A percentile compares a stretch with the other conserved stretches of the same genome.
Conservation (phyloP, 2,113 vertebrate species). For the Etheostoma spectabile region DNA sequence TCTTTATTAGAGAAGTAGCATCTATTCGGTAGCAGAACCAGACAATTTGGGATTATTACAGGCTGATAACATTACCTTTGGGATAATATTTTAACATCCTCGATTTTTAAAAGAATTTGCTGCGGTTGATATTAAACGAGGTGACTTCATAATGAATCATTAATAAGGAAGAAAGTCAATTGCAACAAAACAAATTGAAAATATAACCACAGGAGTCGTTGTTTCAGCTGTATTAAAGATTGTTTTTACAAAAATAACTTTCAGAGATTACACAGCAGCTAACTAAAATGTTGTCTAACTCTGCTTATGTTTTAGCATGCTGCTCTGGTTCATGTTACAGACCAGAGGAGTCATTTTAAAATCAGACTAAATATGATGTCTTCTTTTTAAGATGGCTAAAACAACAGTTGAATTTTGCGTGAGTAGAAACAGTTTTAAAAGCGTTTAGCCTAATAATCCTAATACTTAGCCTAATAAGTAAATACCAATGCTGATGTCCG, state of each 20-base stretch:
- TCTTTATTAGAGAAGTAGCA: background rate
- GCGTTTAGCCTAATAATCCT: no score
- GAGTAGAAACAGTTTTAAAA: no score
- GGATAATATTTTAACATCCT: background rate
- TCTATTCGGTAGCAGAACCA: background rate
- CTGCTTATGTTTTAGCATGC: no score
- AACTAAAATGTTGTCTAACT: fast-evolving
- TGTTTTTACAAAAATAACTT: background rate
- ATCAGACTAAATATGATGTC: no score
- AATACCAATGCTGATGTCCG: no score
- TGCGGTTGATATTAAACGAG: background rate
- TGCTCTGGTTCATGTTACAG: background rate
- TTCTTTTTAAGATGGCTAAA: no score
- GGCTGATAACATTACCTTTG: background rate
- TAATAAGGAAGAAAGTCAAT: no score
- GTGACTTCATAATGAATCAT: background rate
- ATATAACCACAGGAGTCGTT: background rate
- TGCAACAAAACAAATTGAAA: no score
- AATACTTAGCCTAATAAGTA: no score
- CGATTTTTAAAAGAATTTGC: background rate
- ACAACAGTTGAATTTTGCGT: no score
- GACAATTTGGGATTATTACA: background rate
- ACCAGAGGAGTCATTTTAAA: background rate
- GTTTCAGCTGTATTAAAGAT: background rate
- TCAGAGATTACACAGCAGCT: background rate